A percentile compares a stretch with the other conserved stretches of the same genome.
Evolutionary conservation across 2,113 vertebrate species (phyloP).

Genomic region (Ictidomys tridecemlineatus): DNA sequence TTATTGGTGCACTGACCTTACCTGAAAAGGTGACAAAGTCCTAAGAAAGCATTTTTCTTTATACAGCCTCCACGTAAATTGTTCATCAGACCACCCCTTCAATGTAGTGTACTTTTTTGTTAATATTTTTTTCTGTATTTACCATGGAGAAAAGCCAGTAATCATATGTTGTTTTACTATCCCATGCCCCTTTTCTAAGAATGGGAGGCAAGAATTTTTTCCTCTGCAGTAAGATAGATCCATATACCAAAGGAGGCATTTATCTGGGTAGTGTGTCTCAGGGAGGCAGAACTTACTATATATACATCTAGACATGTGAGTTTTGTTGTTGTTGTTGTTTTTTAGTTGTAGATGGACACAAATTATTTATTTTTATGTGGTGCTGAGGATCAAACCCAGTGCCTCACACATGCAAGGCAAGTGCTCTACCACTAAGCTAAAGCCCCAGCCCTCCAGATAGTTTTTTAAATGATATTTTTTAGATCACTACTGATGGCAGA

Average conservation of each 20-base stretch:
- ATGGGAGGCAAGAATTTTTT: neutral
- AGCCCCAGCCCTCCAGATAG: neutral
- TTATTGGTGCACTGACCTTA: neutral
- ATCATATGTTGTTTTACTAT: neutral
- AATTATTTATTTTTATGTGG: too few relatives aligned
- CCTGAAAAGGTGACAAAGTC: neutral
- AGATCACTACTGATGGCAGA: neutral
- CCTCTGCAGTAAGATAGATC: neutral
- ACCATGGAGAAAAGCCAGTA: constrained; percentile 20
- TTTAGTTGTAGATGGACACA: too few relatives aligned
- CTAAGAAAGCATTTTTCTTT: constrained; percentile 4
- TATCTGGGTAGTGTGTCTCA: neutral
- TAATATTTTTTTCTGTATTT: constrained; percentile 14
- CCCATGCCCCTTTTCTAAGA: neutral
- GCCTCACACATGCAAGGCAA: too few relatives aligned
- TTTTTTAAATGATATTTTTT: constrained; percentile 19
- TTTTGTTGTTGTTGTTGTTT: too few relatives aligned
- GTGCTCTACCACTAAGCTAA: too few relatives aligned
- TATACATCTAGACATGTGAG: neutral
- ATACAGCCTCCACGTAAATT: constrained; percentile 13
- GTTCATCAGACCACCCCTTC: neutral
- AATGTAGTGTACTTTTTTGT: neutral
- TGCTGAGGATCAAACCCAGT: too few relatives aligned
- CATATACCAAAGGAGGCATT: neutral
- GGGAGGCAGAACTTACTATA: neutral